Evolutionary conservation across 2,888 invertebrate genomes (phyloP).

Genomic region (Ommatoiulus sabulosus): DNA sequence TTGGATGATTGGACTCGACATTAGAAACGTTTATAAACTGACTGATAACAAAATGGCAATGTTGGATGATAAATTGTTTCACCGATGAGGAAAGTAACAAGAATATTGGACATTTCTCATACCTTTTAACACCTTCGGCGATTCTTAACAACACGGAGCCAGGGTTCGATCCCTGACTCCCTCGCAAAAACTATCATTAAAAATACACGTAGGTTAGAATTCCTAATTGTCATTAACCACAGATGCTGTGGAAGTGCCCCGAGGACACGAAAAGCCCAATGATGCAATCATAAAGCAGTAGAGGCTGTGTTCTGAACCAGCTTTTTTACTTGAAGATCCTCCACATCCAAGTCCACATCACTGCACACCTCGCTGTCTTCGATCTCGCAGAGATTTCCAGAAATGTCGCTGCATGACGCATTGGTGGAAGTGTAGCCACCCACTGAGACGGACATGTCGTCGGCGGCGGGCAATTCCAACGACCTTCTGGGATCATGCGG

Average conservation of each 20-base stretch:
- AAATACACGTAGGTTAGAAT: background rate
- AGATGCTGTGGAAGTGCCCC: constrained; percentile 40
- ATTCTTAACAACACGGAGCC: constrained; percentile 2
- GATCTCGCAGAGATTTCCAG: constrained; percentile 90
- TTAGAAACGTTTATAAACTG: background rate
- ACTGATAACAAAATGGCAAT: constrained; percentile 27
- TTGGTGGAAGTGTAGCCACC: constrained; percentile 72
- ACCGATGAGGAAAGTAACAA: background rate
- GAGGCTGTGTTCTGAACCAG: constrained; percentile 61
- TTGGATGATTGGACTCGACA: background rate
- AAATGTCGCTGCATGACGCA: constrained; percentile 85
- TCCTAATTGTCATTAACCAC: constrained; percentile 35
- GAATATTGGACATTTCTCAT: constrained; percentile 14
- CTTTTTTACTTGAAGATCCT: constrained; percentile 8
- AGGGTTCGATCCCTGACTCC: background rate
- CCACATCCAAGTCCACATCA: constrained; percentile 63
- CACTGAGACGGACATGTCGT: constrained; percentile 78
- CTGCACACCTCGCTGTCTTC: constrained; percentile 73
- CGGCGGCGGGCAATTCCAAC: constrained; percentile 64
- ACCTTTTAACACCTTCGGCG: constrained; percentile 40
- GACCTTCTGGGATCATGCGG: constrained; percentile 53
- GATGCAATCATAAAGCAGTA: constrained; percentile 56
- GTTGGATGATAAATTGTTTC: background rate
- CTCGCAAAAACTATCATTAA: constrained; percentile 31
- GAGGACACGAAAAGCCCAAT: constrained; percentile 35